These are phyloP conservation scores for Monochamus alternatus DNA, from an alignment of 2,888 invertebrate species.

Conservation along the genomic window DNA sequence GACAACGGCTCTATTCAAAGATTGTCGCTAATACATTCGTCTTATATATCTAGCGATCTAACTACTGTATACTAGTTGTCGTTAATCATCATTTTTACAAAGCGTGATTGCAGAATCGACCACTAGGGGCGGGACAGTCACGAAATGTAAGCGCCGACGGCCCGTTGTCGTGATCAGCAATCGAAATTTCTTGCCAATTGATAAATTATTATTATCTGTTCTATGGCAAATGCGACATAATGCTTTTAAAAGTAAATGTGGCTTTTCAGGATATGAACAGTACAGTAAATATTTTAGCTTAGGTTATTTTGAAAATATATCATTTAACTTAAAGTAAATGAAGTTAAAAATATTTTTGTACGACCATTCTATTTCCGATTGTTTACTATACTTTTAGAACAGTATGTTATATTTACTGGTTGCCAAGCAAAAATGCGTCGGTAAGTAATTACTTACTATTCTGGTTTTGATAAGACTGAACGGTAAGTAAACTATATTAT, in stretches of 20 bases:
- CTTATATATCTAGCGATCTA: slow-evolving; percentile 63
- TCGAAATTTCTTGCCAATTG: slow-evolving; percentile 10
- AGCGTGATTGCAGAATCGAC: slow-evolving; percentile 61
- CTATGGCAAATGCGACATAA: background rate
- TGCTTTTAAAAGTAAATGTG: background rate
- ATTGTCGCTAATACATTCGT: slow-evolving; percentile 66
- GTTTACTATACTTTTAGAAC: too few species aligned
- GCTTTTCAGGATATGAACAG: too few species aligned
- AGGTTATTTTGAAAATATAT: too few species aligned
- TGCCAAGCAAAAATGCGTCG: too few species aligned
- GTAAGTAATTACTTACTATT: too few species aligned
- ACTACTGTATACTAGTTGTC: slow-evolving; percentile 64
- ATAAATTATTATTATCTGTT: background rate
- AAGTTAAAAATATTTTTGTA: too few species aligned
- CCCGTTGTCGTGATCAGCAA: slow-evolving; percentile 59
- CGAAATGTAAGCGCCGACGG: slow-evolving; percentile 58
- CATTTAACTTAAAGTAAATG: too few species aligned
- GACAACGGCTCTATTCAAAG: slow-evolving; percentile 66
- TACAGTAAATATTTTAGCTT: too few species aligned
- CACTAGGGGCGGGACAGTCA: slow-evolving; percentile 63
- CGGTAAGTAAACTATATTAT: too few species aligned
- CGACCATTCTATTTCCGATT: too few species aligned
- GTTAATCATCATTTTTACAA: slow-evolving; percentile 57
- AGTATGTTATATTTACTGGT: too few species aligned
- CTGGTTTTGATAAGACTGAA: too few species aligned